A percentile compares a stretch with the other conserved stretches of the same genome.
phyloP scores from a whole-genome alignment of 2,888 invertebrate genomes.

The Ichneumoninae sp. region DNA sequence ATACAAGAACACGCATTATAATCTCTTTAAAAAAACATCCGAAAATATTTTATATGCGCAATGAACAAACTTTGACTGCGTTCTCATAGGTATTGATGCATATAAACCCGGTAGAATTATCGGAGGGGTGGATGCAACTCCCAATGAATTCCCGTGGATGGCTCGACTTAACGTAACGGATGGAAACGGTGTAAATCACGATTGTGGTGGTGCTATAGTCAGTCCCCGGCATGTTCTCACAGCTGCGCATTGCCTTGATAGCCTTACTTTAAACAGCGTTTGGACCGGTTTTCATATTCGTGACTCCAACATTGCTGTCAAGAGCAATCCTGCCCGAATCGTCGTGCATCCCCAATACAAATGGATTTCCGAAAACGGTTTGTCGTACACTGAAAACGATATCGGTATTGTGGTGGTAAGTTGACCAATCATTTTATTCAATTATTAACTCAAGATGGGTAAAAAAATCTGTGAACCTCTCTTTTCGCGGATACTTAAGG shows the following conservation, averaged over 20 bases:
- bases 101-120: not conserved
- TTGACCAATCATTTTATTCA: not conserved
- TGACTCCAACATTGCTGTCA: not conserved
- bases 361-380: not conserved
- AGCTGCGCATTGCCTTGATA: not conserved
- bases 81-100: not conserved
- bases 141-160: not conserved
- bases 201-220: not conserved
- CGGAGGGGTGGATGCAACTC: not conserved
- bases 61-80: not conserved
- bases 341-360: not conserved
- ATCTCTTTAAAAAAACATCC: not conserved
- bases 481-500: too few species aligned
- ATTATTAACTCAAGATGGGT: not conserved
- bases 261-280: not conserved
- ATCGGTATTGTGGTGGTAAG: not conserved
- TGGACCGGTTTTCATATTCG: not conserved
- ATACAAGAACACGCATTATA: not conserved
- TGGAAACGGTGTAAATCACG: not conserved
- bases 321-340: not conserved
- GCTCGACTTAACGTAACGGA: not conserved
- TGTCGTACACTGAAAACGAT: not conserved
- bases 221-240: not conserved
- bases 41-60: not conserved
- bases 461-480: not conserved